Conservation (phyloP, 2,888 invertebrate species). For the Leptinotarsa tumamoca region DNA sequence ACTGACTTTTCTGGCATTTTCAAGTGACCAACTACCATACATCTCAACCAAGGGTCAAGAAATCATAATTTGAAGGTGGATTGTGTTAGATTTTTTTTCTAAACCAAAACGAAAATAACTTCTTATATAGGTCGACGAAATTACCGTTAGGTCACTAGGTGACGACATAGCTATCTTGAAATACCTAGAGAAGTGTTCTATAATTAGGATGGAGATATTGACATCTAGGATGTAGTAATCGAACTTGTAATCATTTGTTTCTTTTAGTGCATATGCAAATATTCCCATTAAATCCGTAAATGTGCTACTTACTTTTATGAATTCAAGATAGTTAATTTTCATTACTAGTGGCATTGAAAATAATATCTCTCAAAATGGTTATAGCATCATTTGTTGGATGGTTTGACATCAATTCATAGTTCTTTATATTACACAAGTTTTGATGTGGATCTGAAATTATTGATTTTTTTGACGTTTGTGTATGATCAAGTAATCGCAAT, state of each 20-base stretch:
- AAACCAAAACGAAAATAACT: not conserved
- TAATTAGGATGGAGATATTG: conserved; percentile 5
- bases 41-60: too few species aligned
- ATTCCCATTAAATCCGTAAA: not conserved
- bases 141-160: not conserved
- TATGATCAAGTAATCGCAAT: too few species aligned
- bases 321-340: not conserved
- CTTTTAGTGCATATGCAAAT: not conserved
- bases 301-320: not conserved
- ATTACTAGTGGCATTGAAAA: not conserved
- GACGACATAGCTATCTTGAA: not conserved
- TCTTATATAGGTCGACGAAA: not conserved
- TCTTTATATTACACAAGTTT: not conserved
- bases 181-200: not conserved
- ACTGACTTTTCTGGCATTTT: too few species aligned
- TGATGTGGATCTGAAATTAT: not conserved
- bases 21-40: too few species aligned
- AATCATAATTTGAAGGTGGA: too few species aligned
- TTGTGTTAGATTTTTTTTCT: too few species aligned
- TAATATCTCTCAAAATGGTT: not conserved
- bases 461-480: not conserved
- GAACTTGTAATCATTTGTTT: not conserved
- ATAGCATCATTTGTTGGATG: not conserved
- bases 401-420: not conserved
- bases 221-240: not conserved